Percentiles rank a stretch among this genome's conserved stretches.
Conservation (phyloP, 2,888 invertebrate species). For the Hypolimnas misippus region DNA sequence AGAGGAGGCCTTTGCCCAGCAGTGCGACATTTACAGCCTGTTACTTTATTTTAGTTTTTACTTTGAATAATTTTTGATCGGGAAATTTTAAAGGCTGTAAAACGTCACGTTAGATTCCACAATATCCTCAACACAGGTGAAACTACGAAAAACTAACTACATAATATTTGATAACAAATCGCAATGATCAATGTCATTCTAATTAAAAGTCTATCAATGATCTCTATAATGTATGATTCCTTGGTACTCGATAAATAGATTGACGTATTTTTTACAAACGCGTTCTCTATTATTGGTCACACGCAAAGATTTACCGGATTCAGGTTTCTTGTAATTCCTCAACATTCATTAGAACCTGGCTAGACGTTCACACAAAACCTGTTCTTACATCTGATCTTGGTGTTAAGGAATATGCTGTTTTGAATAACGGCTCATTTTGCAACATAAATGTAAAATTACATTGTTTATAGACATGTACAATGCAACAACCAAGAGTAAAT, state of each 20-base stretch:
- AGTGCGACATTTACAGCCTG: no score
- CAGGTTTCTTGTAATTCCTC: conserved; percentile 21
- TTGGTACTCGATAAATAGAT: conserved; percentile 21
- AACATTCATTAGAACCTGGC: conserved; percentile 17
- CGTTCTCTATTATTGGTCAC: conserved; percentile 20
- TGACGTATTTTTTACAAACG: conserved; percentile 8
- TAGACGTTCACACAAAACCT: conserved; percentile 4
- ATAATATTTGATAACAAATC: no score
- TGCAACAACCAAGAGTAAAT: no score
- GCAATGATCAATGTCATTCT: not conserved
- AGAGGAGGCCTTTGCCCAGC: no score
- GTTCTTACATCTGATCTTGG: not conserved
- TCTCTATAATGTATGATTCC: not conserved
- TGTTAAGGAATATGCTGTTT: not conserved
- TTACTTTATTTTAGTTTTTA: no score
- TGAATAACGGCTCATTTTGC: not conserved
- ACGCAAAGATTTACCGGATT: conserved; percentile 23
- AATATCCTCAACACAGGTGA: no score
- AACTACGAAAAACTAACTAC: no score
- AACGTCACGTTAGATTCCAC: no score
- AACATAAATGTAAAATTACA: not conserved
- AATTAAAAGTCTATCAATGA: no score
- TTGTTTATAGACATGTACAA: no score
- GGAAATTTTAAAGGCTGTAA: no score
- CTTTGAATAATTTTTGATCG: no score